Evolutionary conservation across 2,113 vertebrate species (phyloP).

Genomic region (Syrrhaptes paradoxus): DNA sequence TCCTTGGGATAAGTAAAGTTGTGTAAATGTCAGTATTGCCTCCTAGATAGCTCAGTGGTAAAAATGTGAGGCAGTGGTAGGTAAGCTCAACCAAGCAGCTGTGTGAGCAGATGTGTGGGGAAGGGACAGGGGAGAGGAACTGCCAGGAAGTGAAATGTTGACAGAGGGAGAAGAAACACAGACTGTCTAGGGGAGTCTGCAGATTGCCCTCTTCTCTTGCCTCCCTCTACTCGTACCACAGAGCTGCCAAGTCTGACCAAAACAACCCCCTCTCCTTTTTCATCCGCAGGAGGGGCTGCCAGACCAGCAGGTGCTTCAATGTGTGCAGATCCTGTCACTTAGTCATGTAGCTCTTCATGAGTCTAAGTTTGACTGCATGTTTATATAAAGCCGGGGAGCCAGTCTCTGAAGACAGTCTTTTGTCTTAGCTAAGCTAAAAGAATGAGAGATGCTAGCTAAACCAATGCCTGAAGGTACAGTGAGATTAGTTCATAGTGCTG

Average conservation of each 20-base stretch:
- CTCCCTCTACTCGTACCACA: not conserved
- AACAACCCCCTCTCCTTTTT: not conserved
- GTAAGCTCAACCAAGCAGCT: not conserved
- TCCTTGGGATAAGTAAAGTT: not conserved
- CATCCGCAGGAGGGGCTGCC: not conserved
- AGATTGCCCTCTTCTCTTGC: not conserved
- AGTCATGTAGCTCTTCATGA: not conserved
- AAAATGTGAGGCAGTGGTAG: not conserved
- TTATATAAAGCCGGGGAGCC: not conserved
- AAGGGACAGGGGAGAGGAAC: not conserved
- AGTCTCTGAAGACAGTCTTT: not conserved
- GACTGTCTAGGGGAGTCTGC: not conserved
- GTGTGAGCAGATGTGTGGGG: not conserved
- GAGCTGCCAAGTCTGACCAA: not conserved
- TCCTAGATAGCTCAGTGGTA: not conserved
- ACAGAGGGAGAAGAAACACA: not conserved
- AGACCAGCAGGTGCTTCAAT: not conserved
- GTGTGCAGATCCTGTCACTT: not conserved
- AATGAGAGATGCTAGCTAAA: not conserved
- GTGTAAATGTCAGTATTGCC: not conserved
- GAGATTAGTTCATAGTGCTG: conserved; percentile 47
- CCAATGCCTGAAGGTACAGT: conserved; percentile 31
- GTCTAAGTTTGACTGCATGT: not conserved
- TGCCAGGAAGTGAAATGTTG: not conserved
- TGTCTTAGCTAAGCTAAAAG: not conserved